Conservation (phyloP, 2,113 vertebrate genomes). For the Gracilinanus agilis region DNA sequence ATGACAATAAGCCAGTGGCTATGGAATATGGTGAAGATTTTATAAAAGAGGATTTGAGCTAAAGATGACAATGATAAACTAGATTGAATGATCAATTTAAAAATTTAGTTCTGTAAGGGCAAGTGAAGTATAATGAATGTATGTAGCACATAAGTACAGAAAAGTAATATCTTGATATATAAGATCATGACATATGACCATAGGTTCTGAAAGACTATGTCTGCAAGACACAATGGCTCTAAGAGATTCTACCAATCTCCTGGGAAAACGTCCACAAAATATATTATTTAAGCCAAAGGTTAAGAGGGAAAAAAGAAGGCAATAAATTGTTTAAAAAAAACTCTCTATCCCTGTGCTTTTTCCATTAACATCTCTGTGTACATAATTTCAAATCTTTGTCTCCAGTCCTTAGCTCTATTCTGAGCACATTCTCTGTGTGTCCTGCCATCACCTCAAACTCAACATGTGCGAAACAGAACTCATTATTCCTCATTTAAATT, state of each 20-base stretch:
- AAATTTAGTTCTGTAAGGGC: background rate
- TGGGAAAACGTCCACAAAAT: background rate
- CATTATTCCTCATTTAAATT: background rate
- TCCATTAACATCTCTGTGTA: too few species aligned
- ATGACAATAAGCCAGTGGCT: constrained; percentile 3
- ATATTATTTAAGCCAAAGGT: background rate
- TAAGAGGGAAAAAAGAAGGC: background rate
- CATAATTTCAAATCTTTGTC: too few species aligned
- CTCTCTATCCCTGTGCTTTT: too few species aligned
- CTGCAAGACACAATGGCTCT: background rate
- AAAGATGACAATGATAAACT: background rate
- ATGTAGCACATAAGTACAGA: background rate
- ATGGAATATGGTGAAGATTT: constrained; percentile 5
- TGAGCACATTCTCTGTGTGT: too few species aligned
- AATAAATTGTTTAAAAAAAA: too few species aligned
- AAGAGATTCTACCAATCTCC: background rate
- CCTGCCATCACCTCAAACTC: too few species aligned
- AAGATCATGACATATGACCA: background rate
- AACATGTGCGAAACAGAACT: background rate
- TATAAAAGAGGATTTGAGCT: background rate
- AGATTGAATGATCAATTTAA: background rate
- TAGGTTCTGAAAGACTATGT: background rate
- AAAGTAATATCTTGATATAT: background rate
- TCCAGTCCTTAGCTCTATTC: too few species aligned
- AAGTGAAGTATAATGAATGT: background rate